phyloP scores from a whole-genome alignment of 2,888 invertebrate genomes.

The Luperina nickerlii region DNA sequence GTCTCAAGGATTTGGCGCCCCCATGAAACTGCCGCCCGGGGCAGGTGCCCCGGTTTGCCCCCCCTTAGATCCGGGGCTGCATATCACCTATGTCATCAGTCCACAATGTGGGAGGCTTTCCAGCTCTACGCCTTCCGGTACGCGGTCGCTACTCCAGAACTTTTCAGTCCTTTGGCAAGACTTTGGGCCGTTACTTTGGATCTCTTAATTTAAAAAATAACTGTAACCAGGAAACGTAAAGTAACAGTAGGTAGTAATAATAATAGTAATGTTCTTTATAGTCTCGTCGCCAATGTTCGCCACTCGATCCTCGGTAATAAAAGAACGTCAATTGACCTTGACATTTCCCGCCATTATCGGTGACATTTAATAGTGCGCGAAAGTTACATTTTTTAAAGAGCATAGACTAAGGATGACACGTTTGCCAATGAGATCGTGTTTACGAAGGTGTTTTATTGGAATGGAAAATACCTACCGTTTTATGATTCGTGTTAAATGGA shows the following conservation, averaged over 20 bases:
- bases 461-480: slow-evolving; percentile 2
- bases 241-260: not conserved
- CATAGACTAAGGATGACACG: slow-evolving; percentile 60
- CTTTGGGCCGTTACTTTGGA: not conserved
- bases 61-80: too few species aligned
- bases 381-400: slow-evolving; percentile 52
- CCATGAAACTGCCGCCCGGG: too few species aligned
- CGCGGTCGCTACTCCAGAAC: too few species aligned
- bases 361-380: slow-evolving; percentile 69
- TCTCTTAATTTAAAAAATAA: not conserved
- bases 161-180: too few species aligned
- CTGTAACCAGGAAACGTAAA: slow-evolving; percentile 10
- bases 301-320: slow-evolving; percentile 23
- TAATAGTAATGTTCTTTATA: too few species aligned
- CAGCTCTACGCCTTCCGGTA: too few species aligned
- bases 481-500: slow-evolving; percentile 4
- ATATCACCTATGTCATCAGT: too few species aligned
- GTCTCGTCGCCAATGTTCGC: not conserved
- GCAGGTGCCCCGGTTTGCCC: too few species aligned
- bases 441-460: slow-evolving; percentile 22
- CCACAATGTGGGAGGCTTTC: too few species aligned
- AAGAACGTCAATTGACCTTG: slow-evolving; percentile 63
- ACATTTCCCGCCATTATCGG: slow-evolving; percentile 60
- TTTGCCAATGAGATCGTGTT: slow-evolving; percentile 45
- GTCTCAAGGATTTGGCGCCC: too few species aligned